phyloP scores from a whole-genome alignment of 2,113 vertebrate genomes.

The Rhizomys pruinosus region DNA sequence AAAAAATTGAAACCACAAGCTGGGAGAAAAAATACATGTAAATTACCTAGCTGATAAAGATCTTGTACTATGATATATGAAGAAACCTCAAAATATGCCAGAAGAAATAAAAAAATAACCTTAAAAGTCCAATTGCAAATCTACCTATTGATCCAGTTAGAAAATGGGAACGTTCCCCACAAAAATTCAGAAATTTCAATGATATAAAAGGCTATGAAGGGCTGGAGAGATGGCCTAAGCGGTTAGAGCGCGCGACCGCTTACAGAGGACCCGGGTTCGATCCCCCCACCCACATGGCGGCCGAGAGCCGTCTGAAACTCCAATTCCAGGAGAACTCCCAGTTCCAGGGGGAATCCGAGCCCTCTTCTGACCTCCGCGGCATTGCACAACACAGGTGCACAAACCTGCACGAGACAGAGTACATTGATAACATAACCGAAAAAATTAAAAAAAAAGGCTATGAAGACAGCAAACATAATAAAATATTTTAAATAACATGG shows the following conservation, averaged over 20 bases:
- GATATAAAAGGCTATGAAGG: background rate
- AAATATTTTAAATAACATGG: background rate
- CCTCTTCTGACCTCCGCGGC: no score
- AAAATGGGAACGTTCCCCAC: background rate
- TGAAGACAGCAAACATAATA: background rate
- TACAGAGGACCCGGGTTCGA: no score
- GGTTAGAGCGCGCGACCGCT: no score
- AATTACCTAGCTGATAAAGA: background rate
- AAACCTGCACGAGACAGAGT: no score
- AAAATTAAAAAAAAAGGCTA: no score
- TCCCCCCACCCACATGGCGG: no score
- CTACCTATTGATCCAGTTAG: background rate
- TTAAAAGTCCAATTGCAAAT: background rate
- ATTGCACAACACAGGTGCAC: no score
- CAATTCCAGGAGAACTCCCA: no score
- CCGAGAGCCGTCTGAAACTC: no score
- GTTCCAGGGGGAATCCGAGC: no score
- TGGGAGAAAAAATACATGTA: slow-evolving; percentile 26
- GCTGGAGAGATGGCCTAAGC: no score
- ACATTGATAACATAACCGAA: no score
- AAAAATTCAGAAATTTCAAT: background rate
- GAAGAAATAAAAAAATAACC: background rate
- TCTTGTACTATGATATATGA: background rate
- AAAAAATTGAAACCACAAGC: background rate
- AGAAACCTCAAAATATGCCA: background rate